phyloP scores from a whole-genome alignment of 2,113 vertebrate genomes.

The Danio rerio region DNA sequence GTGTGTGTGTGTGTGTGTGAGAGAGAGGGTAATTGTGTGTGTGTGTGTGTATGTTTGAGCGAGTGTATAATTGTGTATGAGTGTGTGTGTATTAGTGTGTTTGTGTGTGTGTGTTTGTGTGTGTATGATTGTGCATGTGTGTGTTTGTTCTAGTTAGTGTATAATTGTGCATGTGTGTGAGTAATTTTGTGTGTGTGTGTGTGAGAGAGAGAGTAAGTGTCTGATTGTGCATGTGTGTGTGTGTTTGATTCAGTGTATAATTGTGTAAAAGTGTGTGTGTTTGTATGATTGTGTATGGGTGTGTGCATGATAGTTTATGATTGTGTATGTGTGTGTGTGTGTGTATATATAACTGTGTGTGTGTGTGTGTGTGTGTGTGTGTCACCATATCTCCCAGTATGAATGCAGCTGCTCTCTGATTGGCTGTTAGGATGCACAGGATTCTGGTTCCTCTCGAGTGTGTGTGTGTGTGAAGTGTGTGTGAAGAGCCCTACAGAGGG shows the following conservation, averaged over 20 bases:
- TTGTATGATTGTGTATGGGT: no score
- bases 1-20: neutral
- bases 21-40: no score
- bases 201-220: no score
- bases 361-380: neutral
- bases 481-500: conserved; percentile 43
- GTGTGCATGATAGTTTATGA: no score
- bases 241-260: no score
- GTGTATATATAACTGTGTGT: neutral
- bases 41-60: no score
- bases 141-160: no score
- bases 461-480: conserved; percentile 61
- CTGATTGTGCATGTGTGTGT: neutral
- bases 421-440: conserved; percentile 68
- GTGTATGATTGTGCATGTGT: neutral
- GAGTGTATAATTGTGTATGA: no score
- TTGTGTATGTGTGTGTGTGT: neutral
- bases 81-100: neutral
- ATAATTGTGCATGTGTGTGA: no score
- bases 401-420: conserved; percentile 73
- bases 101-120: no score
- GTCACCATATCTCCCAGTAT: conserved; percentile 66
- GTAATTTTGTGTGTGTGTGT: no score
- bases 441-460: conserved; percentile 69
- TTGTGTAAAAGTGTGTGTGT: no score